These are phyloP conservation scores for Caenorhabditis sp. DNA, from an alignment of 2,888 invertebrate genomes.

Conservation along the genomic window DNA sequence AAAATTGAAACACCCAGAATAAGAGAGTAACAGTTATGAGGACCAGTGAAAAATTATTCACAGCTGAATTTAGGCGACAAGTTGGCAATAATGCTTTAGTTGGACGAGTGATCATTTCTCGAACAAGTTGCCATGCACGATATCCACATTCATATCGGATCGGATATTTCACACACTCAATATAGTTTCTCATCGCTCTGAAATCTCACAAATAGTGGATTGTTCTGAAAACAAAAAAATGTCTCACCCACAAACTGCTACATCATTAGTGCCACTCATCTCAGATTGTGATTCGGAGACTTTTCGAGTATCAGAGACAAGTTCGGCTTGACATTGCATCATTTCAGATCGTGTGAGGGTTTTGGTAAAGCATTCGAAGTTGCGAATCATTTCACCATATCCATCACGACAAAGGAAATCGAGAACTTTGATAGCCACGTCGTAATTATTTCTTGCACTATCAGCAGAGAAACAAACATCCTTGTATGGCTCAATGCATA, in stretches of 20 bases:
- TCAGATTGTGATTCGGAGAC: conserved; percentile 38
- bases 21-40: conserved; percentile 14
- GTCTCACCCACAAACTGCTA: conserved; percentile 57
- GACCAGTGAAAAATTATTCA: conserved; percentile 3
- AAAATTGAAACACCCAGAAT: background rate
- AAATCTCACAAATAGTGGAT: conserved; percentile 10
- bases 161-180: conserved; percentile 62
- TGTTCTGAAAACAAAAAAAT: too few species aligned
- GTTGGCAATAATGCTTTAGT: conserved; percentile 54
- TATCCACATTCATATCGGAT: conserved; percentile 63
- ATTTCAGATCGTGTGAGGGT: conserved; percentile 63
- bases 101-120: conserved; percentile 56
- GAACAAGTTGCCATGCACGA: conserved; percentile 59
- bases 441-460: conserved; percentile 48
- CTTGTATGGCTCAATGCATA: conserved; percentile 62
- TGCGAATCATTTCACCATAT: conserved; percentile 59
- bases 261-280: conserved; percentile 26
- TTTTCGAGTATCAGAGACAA: conserved; percentile 55
- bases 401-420: conserved; percentile 63
- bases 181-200: conserved; percentile 64
- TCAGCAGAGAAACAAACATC: conserved; percentile 56
- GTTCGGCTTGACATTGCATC: conserved; percentile 63
- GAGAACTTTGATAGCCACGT: conserved; percentile 55
- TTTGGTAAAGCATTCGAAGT: conserved; percentile 61
- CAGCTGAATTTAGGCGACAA: conserved; percentile 50